Evolutionary conservation across 2,888 invertebrate genomes (phyloP).

Genomic region (Nomada goodeniana): DNA sequence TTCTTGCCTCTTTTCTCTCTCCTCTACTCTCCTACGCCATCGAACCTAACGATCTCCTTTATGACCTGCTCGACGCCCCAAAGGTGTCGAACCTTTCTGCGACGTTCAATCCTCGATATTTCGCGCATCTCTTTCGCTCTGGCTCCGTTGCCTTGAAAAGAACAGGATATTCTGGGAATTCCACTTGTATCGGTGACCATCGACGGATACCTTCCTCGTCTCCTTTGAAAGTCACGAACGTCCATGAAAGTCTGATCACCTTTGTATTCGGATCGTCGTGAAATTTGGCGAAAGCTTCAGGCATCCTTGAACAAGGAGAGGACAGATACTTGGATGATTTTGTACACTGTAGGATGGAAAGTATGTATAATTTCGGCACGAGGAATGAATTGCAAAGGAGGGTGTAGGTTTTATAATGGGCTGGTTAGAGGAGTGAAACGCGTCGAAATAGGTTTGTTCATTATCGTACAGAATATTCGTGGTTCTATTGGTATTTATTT

Average conservation of each 20-base stretch:
- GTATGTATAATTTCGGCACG: too few species aligned
- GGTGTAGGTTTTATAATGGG: too few species aligned
- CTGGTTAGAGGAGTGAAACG: too few species aligned
- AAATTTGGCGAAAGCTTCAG: neutral
- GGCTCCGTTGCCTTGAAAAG: constrained; percentile 15
- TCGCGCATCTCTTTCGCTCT: constrained; percentile 6
- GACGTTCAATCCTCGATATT: constrained; percentile 18
- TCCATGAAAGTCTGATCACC: neutral
- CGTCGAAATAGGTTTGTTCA: too few species aligned
- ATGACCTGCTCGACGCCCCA: constrained; percentile 44
- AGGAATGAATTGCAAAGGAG: neutral
- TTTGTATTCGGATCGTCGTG: neutral
- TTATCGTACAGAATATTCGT: too few species aligned
- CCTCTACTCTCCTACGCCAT: constrained; percentile 14
- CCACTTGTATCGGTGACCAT: neutral
- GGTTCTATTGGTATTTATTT: too few species aligned
- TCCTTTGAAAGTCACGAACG: neutral
- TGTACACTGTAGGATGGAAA: too few species aligned
- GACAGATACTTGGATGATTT: too few species aligned
- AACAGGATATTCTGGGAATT: constrained; percentile 23
- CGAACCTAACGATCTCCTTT: constrained; percentile 54
- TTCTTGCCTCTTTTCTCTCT: constrained; percentile 55
- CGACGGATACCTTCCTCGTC: constrained; percentile 10
- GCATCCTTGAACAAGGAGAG: neutral
- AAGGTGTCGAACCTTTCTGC: constrained; percentile 37